Base-by-base conservation (phyloP, 2,797 vertebrate genomes). In the Cryptoblepharus egeriae region DNA sequence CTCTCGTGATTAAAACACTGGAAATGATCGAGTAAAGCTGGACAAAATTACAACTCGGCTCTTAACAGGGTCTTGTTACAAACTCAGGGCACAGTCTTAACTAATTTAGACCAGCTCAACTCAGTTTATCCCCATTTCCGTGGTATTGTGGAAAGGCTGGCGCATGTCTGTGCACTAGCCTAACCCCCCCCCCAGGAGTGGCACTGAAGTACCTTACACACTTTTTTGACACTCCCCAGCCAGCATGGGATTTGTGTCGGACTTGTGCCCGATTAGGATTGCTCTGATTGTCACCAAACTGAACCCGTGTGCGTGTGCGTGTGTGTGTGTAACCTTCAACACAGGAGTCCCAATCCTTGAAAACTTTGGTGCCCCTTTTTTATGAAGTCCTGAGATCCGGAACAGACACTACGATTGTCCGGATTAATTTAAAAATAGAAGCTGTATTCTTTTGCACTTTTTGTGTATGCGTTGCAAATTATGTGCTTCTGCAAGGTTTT, bases 391-490 rank as follows among this genome's bases (percentile, higher is more conserved):
- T 65, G n/a, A 55, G 15, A 39, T 64, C 45, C 39, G 12, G 5
- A 37, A 3, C 39, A 0, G 10, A 86, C 79, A 64, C 0, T 39
- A 82, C 68, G 30, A 85, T 68, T 73, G 74, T 70, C 86, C 88
- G 65, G 82, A 88, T 81, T 82, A 88, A 84, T 84, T 92, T 86
- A 82, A 81, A 88, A 91, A 39, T 82, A 86, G 0, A 78, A 90
- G 77, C 45, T 15, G 63, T 81, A 85, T 39, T 68, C 49, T 89
- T 83, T 78, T 86, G 49, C 81, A 79, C 83, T 78, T 67, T 71
- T 81, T 76, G 20, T 72, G 49, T 82, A 90, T 92, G 80, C 91
- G 64, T 87, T 88, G 79, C 84, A 88, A 89, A 71, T 87, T 88
- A 89, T 7, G 5, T 67, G 10, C 77, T 58, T 85, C 67, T 87